Conservation (phyloP, 1,140 invertebrate genomes). For the Zaprionus lachaisei region DNA sequence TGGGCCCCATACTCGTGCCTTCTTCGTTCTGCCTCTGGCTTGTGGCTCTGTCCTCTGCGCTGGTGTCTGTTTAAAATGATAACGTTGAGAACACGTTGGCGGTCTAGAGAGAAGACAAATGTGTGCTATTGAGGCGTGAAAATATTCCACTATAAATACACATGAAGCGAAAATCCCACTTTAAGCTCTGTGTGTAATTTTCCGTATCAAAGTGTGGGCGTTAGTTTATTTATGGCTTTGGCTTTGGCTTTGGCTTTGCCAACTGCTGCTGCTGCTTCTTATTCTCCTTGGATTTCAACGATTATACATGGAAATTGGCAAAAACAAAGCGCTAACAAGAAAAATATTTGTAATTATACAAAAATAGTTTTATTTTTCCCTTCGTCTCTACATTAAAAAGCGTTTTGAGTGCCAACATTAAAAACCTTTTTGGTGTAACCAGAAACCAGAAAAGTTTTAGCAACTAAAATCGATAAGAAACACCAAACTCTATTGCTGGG, state of each 20-base stretch:
- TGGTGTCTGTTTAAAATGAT: slow-evolving; percentile 78
- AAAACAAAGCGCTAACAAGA: slow-evolving; percentile 2
- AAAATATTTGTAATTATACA: slow-evolving; percentile 7
- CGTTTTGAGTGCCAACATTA: not conserved
- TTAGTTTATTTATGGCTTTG: slow-evolving; percentile 67
- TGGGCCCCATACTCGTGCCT: slow-evolving; percentile 11
- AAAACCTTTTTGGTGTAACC: slow-evolving; percentile 1
- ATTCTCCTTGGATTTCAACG: not conserved
- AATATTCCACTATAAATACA: slow-evolving; percentile 80
- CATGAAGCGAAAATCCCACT: slow-evolving; percentile 40
- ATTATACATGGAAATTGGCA: slow-evolving; percentile 10
- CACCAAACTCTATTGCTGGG: not conserved
- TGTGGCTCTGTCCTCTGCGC: slow-evolving; percentile 15
- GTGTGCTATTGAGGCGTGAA: slow-evolving; percentile 80
- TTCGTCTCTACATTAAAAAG: not conserved
- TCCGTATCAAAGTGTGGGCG: slow-evolving; percentile 61
- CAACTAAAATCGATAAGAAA: slow-evolving; percentile 29
- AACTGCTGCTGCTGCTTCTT: not conserved
- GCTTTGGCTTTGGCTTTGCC: not conserved
- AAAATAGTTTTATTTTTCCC: not conserved
- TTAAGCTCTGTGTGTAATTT: slow-evolving; percentile 71
- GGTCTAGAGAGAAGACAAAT: slow-evolving; percentile 71
- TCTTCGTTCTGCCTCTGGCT: slow-evolving; percentile 5
- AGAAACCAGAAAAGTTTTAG: not conserved
- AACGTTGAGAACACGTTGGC: slow-evolving; percentile 70